Evolutionary conservation across 2,797 vertebrate genomes (phyloP), one percentile per base, ranked within the genome.

Genomic region (Enteromius unitaeniatus): DNA sequence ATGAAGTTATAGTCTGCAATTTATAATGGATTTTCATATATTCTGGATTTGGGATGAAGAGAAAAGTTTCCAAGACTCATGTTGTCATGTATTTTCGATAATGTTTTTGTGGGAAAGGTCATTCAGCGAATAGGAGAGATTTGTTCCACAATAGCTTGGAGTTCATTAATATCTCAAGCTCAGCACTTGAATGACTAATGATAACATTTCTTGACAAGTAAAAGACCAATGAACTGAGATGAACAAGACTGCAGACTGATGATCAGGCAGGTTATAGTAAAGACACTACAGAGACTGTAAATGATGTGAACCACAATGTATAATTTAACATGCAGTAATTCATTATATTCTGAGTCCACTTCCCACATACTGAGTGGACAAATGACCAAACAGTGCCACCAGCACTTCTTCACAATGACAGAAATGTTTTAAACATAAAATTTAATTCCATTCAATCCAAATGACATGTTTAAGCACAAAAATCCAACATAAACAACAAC

Each of bases 401-500:
- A 76, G 21, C 15, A 62, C 37, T 62, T 45, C 23, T 78, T 62
- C 55, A 26, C 40, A 64, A 42, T 64, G 17, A 28, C 23, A 62
- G 23, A 17, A 23, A 77, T 42, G 53, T 28, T 78, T 64, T 64
- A 78, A 78, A 78, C 23, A 78, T 58, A 13, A 45, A 0, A 45
- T 28, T 78, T 31, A 28, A 8, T 64, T 47, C 2, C 40, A 78
- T 64, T 78, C 40, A 64, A 45, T 37, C 11, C 28, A 77, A 14
- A 76, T 83, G 34, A 45, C 51, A 58, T 77, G 75, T 77, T 77
- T 62, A 45, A 77, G 37, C 60, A 45, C 55, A 62, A 11, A 28
- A 77, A 62, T 62, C 55, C 75, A 77, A 78, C 40, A 45, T 78
- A 64, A 78, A 78, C 58, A 78, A 26, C 74, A 62, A 21, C 75